A percentile compares a stretch with the other conserved stretches of the same genome.
These are phyloP conservation scores for Drosophila malerkotliana DNA, from an alignment of 1,140 invertebrate genomes.

Conservation along the genomic window DNA sequence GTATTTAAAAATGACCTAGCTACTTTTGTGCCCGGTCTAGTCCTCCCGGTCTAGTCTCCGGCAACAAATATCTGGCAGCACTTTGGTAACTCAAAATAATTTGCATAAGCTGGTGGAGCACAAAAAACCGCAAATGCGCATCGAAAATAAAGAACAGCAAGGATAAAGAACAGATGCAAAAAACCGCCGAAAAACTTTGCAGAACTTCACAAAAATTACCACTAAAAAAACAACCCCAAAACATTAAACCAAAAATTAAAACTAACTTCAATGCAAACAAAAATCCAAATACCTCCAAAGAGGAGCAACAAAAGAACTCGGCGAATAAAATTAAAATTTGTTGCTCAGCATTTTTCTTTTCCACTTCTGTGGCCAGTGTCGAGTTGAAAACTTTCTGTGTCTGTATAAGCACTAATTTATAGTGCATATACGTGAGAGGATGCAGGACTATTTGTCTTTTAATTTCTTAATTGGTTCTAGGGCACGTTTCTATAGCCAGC, in stretches of 20 bases:
- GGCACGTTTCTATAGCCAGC: conserved; percentile 28
- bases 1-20: conserved; percentile 67
- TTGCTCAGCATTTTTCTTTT: conserved; percentile 65
- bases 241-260: conserved; percentile 13
- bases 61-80: conserved; percentile 19
- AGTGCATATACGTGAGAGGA: conserved; percentile 35
- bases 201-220: conserved; percentile 46
- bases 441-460: conserved; percentile 75
- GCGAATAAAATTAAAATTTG: conserved; percentile 65
- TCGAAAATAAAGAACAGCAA: conserved; percentile 27
- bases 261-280: conserved; percentile 17
- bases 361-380: conserved; percentile 75
- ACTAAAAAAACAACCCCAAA: conserved; percentile 34
- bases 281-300: conserved; percentile 9
- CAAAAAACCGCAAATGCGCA: conserved; percentile 50
- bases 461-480: conserved; percentile 79
- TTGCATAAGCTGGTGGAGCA: conserved; percentile 60
- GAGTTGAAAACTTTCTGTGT: conserved; percentile 58
- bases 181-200: conserved; percentile 28
- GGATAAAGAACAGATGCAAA: conserved; percentile 15
- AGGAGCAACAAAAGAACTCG: conserved; percentile 23
- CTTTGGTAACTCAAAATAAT: conserved; percentile 56
- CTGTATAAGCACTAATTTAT: conserved; percentile 63
- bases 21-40: conserved; percentile 10
- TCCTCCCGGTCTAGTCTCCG: conserved; percentile 1